A percentile compares a stretch with the other conserved stretches of the same genome.
Evolutionary conservation across 2,797 vertebrate genomes (phyloP).

Genomic region (Leontopithecus rosalia): DNA sequence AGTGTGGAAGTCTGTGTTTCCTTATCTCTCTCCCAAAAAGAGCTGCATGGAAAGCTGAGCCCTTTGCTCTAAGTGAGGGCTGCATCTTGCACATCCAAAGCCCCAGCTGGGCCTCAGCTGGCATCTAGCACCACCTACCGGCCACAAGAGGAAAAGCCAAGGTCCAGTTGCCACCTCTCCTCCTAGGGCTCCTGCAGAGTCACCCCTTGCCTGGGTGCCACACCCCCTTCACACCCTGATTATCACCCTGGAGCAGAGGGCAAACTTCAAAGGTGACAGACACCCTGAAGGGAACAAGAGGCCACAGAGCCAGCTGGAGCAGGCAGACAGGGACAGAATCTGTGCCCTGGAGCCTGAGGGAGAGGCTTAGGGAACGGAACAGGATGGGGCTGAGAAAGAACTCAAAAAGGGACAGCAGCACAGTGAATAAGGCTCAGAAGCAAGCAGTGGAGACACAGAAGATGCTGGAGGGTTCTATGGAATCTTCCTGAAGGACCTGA

Average conservation of each 20-base stretch:
- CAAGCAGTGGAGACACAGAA: not conserved
- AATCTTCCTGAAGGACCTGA: not conserved
- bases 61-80: not conserved
- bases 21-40: not conserved
- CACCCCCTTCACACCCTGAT: not conserved
- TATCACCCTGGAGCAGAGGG: not conserved
- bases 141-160: constrained; percentile 6
- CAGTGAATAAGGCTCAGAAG: not conserved
- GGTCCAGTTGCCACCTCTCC: not conserved
- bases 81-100: not conserved
- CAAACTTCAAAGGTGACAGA: not conserved
- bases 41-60: not conserved
- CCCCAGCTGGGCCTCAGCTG: constrained; percentile 34
- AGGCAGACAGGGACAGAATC: not conserved
- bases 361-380: not conserved
- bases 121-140: constrained; percentile 80
- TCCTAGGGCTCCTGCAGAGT: not conserved
- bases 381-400: not conserved
- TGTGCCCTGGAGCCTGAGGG: not conserved
- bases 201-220: not conserved
- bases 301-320: not conserved
- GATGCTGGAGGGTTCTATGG: not conserved
- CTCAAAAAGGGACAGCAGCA: not conserved
- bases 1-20: not conserved
- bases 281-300: not conserved